Evolutionary conservation across 2,797 vertebrate genomes (phyloP).

Genomic region (Epinephelus coioides): DNA sequence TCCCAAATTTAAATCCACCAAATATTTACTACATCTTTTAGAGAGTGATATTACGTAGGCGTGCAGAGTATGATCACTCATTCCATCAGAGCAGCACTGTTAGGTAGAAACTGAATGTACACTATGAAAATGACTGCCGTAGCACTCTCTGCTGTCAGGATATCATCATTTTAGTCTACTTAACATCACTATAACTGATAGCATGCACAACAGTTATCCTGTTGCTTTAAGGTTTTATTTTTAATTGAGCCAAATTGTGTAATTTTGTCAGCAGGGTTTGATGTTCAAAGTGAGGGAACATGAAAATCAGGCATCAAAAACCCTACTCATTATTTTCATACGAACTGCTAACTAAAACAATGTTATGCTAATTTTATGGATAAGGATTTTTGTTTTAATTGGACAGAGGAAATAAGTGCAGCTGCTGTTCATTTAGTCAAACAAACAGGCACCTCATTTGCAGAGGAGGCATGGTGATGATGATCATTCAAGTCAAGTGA

Average conservation of each 20-base stretch:
- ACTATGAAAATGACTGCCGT: not conserved
- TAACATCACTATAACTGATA: not conserved
- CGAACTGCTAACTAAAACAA: constrained; percentile 35
- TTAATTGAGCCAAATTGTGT: constrained; percentile 30
- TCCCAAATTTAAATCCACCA: not conserved
- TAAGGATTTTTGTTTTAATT: constrained; percentile 56
- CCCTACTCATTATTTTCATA: constrained; percentile 21
- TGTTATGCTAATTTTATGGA: constrained; percentile 54
- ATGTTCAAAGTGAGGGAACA: constrained; percentile 48
- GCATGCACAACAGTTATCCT: constrained; percentile 4
- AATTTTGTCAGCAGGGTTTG: constrained; percentile 28
- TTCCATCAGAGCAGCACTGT: not conserved
- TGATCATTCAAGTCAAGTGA: constrained; percentile 44
- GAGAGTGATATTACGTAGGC: not conserved
- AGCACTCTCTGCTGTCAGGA: constrained; percentile 17
- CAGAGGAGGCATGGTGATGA: constrained; percentile 34
- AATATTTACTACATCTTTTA: not conserved
- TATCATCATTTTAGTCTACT: constrained; percentile 12
- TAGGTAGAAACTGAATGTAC: not conserved
- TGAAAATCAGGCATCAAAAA: constrained; percentile 45
- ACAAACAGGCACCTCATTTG: constrained; percentile 54
- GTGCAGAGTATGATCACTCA: not conserved
- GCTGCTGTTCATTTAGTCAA: constrained; percentile 56
- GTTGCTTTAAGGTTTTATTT: constrained; percentile 29
- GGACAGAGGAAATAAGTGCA: constrained; percentile 17